These are phyloP conservation scores for Talpa occidentalis DNA, from an alignment of 2,113 vertebrate species.

Conservation along the genomic window DNA sequence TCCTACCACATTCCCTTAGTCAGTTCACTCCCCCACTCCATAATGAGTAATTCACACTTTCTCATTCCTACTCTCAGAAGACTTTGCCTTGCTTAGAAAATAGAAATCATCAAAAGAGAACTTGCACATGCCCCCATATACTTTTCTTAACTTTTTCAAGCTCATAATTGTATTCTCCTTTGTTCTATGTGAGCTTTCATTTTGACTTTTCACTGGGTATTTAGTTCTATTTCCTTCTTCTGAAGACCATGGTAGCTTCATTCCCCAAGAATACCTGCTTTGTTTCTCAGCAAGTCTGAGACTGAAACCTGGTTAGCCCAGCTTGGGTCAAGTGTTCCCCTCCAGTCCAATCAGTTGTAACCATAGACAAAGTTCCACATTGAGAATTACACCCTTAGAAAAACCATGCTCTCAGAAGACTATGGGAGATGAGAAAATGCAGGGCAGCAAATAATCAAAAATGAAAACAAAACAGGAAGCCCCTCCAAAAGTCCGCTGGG, in stretches of 20 bases:
- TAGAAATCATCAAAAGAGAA: conserved; percentile 27
- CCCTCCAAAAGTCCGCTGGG: background rate
- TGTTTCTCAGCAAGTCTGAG: background rate
- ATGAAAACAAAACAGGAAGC: background rate
- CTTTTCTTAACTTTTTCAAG: background rate
- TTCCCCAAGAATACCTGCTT: background rate
- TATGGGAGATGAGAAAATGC: background rate
- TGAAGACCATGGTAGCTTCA: background rate
- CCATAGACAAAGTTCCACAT: background rate
- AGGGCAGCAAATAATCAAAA: background rate
- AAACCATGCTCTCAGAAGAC: background rate
- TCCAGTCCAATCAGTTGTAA: background rate
- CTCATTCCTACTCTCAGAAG: conserved; percentile 34
- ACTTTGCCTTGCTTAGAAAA: conserved; percentile 57
- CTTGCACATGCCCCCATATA: background rate
- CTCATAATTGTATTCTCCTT: background rate
- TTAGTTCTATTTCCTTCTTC: background rate
- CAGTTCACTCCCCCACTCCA: background rate
- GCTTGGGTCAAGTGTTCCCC: background rate
- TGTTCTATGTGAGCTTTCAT: background rate
- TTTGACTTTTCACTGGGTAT: background rate
- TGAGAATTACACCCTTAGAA: background rate
- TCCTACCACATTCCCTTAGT: background rate
- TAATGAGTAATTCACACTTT: conserved; percentile 66
- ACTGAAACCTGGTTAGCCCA: background rate